These are phyloP conservation scores for Mellivora capensis DNA, from an alignment of 2,113 vertebrate genomes.

Conservation along the genomic window DNA sequence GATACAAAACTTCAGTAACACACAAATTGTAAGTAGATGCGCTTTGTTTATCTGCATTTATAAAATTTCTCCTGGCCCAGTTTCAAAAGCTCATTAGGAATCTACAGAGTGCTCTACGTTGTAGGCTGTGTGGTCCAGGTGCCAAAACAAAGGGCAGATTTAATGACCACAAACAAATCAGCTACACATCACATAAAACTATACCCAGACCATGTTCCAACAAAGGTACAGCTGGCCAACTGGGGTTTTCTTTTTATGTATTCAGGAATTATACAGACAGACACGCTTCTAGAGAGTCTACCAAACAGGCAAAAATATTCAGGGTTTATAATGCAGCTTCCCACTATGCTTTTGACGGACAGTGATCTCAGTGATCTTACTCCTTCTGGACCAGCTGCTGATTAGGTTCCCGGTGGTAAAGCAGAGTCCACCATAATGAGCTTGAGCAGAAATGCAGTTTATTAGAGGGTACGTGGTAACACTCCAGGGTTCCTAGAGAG, in stretches of 20 bases:
- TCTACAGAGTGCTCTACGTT: constrained; percentile 34
- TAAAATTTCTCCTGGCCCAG: constrained; percentile 46
- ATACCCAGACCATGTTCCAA: neutral
- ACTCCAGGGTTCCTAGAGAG: neutral
- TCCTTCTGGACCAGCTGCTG: neutral
- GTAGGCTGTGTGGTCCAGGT: neutral
- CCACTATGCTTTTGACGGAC: neutral
- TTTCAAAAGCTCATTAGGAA: constrained; percentile 65
- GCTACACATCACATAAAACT: neutral
- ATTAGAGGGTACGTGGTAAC: neutral
- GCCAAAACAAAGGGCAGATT: constrained; percentile 31
- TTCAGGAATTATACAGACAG: neutral
- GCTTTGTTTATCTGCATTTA: constrained; percentile 50
- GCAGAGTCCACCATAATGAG: neutral
- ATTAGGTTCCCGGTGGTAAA: neutral
- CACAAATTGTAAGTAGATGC: constrained; percentile 42
- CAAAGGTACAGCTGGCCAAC: neutral
- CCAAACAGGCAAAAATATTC: neutral
- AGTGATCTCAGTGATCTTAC: neutral
- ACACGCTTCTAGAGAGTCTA: neutral
- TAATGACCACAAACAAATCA: neutral
- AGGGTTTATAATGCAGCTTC: neutral
- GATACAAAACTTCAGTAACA: constrained; percentile 48
- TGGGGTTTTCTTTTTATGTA: neutral
- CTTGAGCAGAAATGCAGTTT: neutral